Base-by-base conservation (phyloP, 2,113 vertebrate genomes). In the Cavia aperea region DNA sequence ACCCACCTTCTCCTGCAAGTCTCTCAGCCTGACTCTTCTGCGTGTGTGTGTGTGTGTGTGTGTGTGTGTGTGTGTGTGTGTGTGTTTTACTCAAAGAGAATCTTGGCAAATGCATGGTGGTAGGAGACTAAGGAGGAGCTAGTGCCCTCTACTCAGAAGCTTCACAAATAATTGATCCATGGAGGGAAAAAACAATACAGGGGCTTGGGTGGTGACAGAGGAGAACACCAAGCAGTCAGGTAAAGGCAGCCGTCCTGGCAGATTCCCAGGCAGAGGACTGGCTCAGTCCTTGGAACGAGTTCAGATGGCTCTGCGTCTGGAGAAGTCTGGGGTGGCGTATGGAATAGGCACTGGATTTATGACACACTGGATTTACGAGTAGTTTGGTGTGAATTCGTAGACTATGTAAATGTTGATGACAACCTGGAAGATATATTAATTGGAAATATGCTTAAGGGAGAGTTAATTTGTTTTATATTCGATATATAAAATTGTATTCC, bases 401-500 rank as follows among this genome's bases (percentile, higher is more conserved):
- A 19, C 70, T 73, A 14, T 89, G 39, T 93, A 88, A 82, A 75
- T 93, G 54, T 72, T 94, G 83, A 66, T 73, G 56, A 85, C 89
- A 73, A 73, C 54, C 81, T 36, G 36, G 75, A 93, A 77, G 49
- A 29, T 68, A 16, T 82, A 62, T 94, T 88, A 88, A 81, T 39
- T 94, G 24, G 19, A 94, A 89, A 21, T 56, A 87, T 82, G 75
- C 58, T 78, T 95, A 85, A 73, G 60, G 85, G 70, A 89, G 92
- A 85, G 24, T 93, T 93, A 51, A 73, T 79, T 87, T 82, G 19
- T 72, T 90, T 94, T 68, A 39, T 88, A 51, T 56, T 89, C 39
- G 56, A 49, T 15, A 49, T 86, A 18, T 95, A 77, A 73, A 62
- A 49, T 90, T 86, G 4, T 75, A 10, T 54, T 56, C 65, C 86